Conservation (phyloP, 2,888 invertebrate genomes). For the Nymphalis polychloros region DNA sequence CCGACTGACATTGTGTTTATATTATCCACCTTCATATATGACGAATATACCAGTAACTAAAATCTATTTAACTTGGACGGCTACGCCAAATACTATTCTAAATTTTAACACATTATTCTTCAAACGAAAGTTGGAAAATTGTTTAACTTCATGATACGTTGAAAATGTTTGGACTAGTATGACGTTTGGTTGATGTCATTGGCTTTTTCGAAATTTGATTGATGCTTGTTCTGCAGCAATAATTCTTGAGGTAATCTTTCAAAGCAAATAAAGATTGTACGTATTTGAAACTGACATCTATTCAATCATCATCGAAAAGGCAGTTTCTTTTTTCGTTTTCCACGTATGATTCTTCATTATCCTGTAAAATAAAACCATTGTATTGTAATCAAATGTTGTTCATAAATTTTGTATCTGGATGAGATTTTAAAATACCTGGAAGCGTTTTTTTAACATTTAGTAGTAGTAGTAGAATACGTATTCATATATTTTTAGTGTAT, state of each 20-base stretch:
- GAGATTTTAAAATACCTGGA: no score
- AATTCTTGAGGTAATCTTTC: constrained; percentile 1
- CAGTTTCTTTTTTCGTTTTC: constrained; percentile 16
- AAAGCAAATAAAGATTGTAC: not conserved
- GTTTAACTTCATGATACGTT: not conserved
- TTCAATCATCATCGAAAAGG: constrained; percentile 27
- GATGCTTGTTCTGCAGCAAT: constrained; percentile 2
- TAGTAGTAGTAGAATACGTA: no score
- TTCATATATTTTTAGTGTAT: no score
- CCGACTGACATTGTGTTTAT: constrained; percentile 62
- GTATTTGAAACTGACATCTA: constrained; percentile 21
- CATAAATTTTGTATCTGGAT: no score
- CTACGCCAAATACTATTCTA: not conserved
- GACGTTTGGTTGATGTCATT: constrained; percentile 1
- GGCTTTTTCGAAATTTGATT: not conserved
- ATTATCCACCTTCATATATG: constrained; percentile 32
- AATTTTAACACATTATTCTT: constrained; percentile 1
- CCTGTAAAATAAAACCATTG: constrained; percentile 23
- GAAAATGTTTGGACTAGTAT: not conserved
- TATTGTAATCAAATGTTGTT: not conserved
- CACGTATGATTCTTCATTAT: constrained; percentile 21
- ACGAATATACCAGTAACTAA: not conserved
- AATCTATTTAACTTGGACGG: not conserved
- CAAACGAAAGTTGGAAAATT: not conserved
- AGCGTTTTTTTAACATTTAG: no score